Evolutionary conservation across 2,888 invertebrate species (phyloP), one percentile per base, ranked within the genome.

Genomic region (Himalopsyche kuldschensis): DNA sequence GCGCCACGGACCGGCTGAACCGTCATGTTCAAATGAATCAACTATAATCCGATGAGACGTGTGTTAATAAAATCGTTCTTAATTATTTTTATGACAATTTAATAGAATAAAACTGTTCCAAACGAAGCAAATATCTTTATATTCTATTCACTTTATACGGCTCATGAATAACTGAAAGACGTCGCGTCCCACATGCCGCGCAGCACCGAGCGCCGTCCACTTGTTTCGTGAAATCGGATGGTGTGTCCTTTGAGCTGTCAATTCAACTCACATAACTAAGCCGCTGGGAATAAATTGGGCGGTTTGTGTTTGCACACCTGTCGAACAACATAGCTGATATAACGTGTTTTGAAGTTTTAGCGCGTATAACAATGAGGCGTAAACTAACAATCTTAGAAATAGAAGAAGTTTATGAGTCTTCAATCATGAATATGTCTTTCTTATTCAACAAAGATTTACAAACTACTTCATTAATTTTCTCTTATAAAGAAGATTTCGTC

Each of bases 181-280:
- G 24, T 10, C 24, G 24, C 10, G 20, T 55, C 24, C 55, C 55
- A 55, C 55, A 55, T 55, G 24, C 24, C 24, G 20, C n/a, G 20
- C 24, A 55, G 55, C 8, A 20, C 24, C 20, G 20, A 55, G 15
- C 20, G 20, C 55, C 55, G 55, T 80, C 75, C 47, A 75, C 81
- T 76, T 75, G 82, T 79, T 82, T 79, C 47, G 30, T 31, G 46
- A 78, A 80, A 83, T 83, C 83, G 63, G 83, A 83, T 83, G 63
- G 63, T 78, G 35, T 69, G 83, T 80, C 83, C 75, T 69, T 81
- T 80, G 48, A 81, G 32, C 80, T 83, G 83, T 83, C 83, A 83
- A 83, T 83, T 80, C 63, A 30, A 46, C 81, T 63, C 75, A 81
- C 78, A 75, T 69, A 75, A 82, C 78, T 75, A 79, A 46, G 75